These are phyloP conservation scores for Uria lomvia DNA, from an alignment of 2,113 vertebrate species.

Conservation along the genomic window DNA sequence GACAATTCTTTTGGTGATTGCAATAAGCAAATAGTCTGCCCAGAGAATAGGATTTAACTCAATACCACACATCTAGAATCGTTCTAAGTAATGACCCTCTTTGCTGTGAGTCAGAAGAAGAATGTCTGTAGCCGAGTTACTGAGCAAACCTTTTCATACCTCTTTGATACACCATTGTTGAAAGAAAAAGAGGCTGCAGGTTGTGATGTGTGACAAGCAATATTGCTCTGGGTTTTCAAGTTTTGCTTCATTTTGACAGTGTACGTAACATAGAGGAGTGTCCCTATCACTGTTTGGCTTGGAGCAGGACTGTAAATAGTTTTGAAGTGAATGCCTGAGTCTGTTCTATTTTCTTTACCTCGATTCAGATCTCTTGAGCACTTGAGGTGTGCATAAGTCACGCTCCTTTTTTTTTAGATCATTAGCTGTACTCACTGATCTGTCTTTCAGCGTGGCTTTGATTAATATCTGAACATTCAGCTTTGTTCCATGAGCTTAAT, in stretches of 20 bases:
- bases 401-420: not conserved
- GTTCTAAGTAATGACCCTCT: not conserved
- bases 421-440: not conserved
- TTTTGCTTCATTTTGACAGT: not conserved
- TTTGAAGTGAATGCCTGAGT: not conserved
- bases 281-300: not conserved
- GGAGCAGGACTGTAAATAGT: not conserved
- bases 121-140: not conserved
- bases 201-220: not conserved
- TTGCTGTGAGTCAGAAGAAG: not conserved
- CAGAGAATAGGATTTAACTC: not conserved
- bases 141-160: not conserved
- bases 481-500: not conserved
- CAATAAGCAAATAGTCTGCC: not conserved
- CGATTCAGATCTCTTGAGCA: not conserved
- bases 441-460: not conserved
- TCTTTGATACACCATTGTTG: not conserved
- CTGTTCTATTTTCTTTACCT: not conserved
- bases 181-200: not conserved
- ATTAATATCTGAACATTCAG: not conserved
- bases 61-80: fast-evolving
- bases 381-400: not conserved
- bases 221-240: not conserved
- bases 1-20: not conserved
- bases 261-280: not conserved